A percentile compares a stretch with the other conserved stretches of the same genome.
These are phyloP conservation scores for Brenthis ino DNA, from an alignment of 2,888 invertebrate genomes.

Conservation along the genomic window DNA sequence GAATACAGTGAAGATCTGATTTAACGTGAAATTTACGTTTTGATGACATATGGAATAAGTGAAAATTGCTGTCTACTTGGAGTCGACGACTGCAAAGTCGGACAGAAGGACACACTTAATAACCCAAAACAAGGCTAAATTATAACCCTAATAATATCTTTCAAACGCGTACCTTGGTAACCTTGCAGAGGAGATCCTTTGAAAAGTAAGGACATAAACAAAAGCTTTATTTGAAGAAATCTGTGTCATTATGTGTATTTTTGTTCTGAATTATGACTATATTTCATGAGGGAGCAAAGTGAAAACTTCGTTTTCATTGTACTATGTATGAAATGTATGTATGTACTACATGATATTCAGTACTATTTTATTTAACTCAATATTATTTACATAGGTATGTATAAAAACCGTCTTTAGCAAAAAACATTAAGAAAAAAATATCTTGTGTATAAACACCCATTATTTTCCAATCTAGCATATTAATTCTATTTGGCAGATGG, in stretches of 20 bases:
- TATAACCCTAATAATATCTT: constrained; percentile 55
- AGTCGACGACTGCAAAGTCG: constrained; percentile 48
- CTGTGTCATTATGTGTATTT: constrained; percentile 50
- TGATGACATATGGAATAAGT: constrained; percentile 46
- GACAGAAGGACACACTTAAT: constrained; percentile 55
- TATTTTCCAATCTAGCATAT: constrained; percentile 14
- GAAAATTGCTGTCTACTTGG: constrained; percentile 42
- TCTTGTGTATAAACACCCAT: not conserved
- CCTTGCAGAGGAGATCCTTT: constrained; percentile 54
- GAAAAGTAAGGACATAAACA: constrained; percentile 51
- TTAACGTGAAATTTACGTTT: constrained; percentile 48
- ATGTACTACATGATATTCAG: no score
- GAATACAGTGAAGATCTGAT: constrained; percentile 20
- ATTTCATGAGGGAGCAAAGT: constrained; percentile 2
- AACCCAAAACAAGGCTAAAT: constrained; percentile 55
- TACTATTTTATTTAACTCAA: no score
- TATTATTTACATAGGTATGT: no score
- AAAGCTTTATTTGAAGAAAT: constrained; percentile 52
- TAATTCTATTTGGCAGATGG: constrained; percentile 43
- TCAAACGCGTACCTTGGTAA: constrained; percentile 51
- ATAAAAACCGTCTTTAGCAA: no score
- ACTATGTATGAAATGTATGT: not conserved
- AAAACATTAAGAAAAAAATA: no score
- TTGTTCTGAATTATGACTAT: constrained; percentile 19
- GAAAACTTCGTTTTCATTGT: not conserved